Conservation (phyloP, 37 sponge, comb jelly and placozoan species). For the Aplysina aerophoba region DNA sequence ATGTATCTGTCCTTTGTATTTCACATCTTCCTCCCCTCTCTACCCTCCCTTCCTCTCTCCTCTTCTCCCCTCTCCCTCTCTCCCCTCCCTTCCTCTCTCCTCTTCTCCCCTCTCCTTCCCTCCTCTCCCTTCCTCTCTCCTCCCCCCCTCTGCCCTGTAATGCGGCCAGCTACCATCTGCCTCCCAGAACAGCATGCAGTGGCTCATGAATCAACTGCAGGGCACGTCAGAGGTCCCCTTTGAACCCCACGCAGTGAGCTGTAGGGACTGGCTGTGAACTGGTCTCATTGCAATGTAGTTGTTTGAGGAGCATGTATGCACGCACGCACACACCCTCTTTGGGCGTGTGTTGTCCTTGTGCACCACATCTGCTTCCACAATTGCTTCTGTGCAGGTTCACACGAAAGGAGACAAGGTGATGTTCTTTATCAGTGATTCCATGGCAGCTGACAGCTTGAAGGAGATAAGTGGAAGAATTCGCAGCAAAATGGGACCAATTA, state of each 20-base stretch:
- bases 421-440: background rate
- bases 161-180: constrained; percentile 12
- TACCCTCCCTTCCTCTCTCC: too few relatives aligned
- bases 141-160: background rate
- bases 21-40: background rate
- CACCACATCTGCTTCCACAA: background rate
- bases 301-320: background rate
- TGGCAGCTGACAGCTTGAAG: background rate
- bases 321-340: background rate
- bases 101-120: too few relatives aligned
- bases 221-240: background rate
- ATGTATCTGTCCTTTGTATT: background rate
- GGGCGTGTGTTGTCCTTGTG: background rate
- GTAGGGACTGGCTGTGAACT: background rate
- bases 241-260: background rate
- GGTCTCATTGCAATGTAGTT: background rate
- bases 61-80: too few relatives aligned
- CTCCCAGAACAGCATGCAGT: background rate
- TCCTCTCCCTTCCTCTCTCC: too few relatives aligned
- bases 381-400: background rate
- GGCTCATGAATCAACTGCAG: constrained; percentile 10
- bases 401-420: background rate
- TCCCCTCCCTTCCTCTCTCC: too few relatives aligned
- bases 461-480: constrained; percentile 9
- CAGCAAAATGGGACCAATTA: background rate